phyloP scores from a whole-genome alignment of 2,888 invertebrate genomes.

The Agrochola lota region DNA sequence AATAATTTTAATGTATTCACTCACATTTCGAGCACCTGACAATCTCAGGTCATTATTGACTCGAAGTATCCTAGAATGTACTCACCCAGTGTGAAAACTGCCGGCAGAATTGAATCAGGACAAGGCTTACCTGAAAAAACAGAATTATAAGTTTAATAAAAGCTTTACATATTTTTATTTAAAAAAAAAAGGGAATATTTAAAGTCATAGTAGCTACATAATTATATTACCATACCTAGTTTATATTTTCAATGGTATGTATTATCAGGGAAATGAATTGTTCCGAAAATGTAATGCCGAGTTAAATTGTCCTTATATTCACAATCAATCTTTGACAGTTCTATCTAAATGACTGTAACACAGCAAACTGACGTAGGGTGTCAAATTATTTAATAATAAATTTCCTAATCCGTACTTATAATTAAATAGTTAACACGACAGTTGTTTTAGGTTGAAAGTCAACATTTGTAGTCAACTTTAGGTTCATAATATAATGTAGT shows the following conservation, averaged over 20 bases:
- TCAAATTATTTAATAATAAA: neutral
- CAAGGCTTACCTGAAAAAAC: constrained; percentile 60
- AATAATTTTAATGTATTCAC: neutral
- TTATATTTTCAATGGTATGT: neutral
- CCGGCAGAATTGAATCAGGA: constrained; percentile 33
- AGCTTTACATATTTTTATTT: too few relatives aligned
- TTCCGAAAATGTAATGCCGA: neutral
- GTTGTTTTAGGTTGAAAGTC: neutral
- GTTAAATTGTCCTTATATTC: neutral
- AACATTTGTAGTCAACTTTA: too few relatives aligned
- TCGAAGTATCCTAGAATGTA: neutral
- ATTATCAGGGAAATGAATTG: neutral
- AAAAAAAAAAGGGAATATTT: too few relatives aligned
- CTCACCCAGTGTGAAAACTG: constrained; percentile 38
- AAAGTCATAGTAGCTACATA: neutral
- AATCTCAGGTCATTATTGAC: neutral
- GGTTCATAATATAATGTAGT: too few relatives aligned
- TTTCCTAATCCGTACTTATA: neutral
- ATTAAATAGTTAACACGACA: neutral
- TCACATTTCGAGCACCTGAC: neutral
- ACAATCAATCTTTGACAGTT: neutral
- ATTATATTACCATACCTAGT: neutral
- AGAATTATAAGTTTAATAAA: neutral
- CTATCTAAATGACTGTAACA: neutral
- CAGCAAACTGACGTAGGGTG: neutral